phyloP scores from a whole-genome alignment of 2,888 invertebrate genomes.

The Phyto melanocephala region DNA sequence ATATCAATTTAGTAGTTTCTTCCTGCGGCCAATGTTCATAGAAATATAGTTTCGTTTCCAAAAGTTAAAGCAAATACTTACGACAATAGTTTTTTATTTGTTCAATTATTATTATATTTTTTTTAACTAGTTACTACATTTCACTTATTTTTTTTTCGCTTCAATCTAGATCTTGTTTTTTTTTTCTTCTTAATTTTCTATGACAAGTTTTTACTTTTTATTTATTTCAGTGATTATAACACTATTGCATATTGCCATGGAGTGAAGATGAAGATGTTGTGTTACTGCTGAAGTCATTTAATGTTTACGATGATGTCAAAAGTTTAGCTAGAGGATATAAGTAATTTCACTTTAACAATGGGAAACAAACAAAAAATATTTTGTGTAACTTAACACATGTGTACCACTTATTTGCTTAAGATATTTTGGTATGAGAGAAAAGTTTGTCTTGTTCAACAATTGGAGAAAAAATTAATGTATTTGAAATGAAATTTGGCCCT shows the following conservation, averaged over 20 bases:
- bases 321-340: conserved; percentile 58
- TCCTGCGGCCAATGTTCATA: conserved; percentile 4
- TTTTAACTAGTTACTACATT: too few species aligned
- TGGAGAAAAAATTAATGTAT: not conserved
- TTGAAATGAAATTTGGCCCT: not conserved
- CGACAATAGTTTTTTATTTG: not conserved
- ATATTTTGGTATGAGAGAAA: not conserved
- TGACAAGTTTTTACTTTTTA: conserved; percentile 53
- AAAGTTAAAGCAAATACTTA: not conserved
- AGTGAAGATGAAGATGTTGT: conserved; percentile 43
- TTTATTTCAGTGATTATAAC: conserved; percentile 42
- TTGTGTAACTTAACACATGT: not conserved
- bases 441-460: not conserved
- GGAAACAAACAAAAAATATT: conserved; percentile 36
- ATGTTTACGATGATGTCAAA: conserved; percentile 61
- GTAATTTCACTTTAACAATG: conserved; percentile 62
- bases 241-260: not conserved
- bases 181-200: not conserved
- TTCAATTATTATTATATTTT: conserved; percentile 30
- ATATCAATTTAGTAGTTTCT: not conserved
- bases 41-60: not conserved
- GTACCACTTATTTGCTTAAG: not conserved
- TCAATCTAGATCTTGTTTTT: conserved; percentile 60
- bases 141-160: too few species aligned
- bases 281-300: conserved; percentile 27